Base-by-base conservation (phyloP, 2,888 invertebrate species). In the Philonicus albiceps region DNA sequence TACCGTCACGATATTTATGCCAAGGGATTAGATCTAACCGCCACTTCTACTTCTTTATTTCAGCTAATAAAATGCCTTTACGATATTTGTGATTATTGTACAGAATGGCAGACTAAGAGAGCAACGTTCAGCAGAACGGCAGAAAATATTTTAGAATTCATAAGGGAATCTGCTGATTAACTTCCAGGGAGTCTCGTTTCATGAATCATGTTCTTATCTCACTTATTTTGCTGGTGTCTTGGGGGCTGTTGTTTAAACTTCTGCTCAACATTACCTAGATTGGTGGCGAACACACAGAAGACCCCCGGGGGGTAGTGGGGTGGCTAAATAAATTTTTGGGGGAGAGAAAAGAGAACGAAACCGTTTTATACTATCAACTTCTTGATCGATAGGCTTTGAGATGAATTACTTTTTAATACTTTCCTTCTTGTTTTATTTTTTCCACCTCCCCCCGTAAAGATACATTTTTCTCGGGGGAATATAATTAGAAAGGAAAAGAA, bases 111-210 rank as follows among this genome's bases (percentile, higher is more conserved):
- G 76, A 34, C 74, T 31, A 7, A 11, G 27, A 74, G 27, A 74
- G 74, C 34, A 6, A n/a, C 7, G 31, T 16, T 43, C 53, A n/a
- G n/a, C n/a, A n/a, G 31, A 19, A 80, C 11, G 27, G 75, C 34
- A n/a, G 31, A 74, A 74, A 40, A 74, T 76, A 80, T 80, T 80
- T 80, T 13, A 80, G 49, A 80, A 80, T 49, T 49, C 53, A 76
- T 80, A 30, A 13, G 80, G 53, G 30, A 80, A 53, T 30, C 31
- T 30, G 31, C 53, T 80, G 80, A 80, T 80, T 80, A 80, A 80
- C 40, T 53, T 76, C 22, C 40, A 1, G 76, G 40, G 37, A 40
- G 76, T 22, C 7, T 3, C 30, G 27, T 53, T 80, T 53, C 27
- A 27, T 80, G 30, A 53, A 80, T 80, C 80, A 80, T 49, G 80